phyloP scores from a whole-genome alignment of 2,888 invertebrate genomes.

The Pilophorus perplexus region DNA sequence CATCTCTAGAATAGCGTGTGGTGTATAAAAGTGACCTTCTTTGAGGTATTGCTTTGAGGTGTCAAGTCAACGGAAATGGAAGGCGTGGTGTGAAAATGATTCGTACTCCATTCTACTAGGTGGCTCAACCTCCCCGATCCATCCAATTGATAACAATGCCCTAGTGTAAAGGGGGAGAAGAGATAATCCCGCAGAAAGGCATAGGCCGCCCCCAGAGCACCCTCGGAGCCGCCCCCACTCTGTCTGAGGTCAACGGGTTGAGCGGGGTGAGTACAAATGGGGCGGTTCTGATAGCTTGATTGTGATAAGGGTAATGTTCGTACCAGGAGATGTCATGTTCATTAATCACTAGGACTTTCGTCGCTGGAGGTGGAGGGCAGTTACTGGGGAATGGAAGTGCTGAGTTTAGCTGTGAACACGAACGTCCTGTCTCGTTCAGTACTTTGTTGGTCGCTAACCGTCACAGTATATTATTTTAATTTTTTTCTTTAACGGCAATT shows the following conservation, averaged over 20 bases:
- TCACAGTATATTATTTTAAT: no score
- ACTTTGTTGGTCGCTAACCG: no score
- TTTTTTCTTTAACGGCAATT: no score
- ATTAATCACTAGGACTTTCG: constrained; percentile 33
- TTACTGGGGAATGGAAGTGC: neutral
- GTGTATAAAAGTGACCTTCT: no score
- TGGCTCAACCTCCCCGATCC: neutral
- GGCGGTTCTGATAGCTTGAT: constrained; percentile 12
- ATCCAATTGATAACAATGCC: neutral
- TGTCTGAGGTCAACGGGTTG: neutral
- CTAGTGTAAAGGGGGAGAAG: neutral
- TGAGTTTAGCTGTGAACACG: constrained; percentile 20
- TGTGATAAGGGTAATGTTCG: constrained; percentile 34
- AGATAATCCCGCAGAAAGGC: constrained; percentile 4
- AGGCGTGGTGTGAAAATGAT: neutral
- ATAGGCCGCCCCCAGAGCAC: neutral
- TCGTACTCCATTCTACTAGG: neutral
- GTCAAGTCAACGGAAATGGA: no score
- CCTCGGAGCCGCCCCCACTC: no score
- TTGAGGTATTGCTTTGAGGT: no score
- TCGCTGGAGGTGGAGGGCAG: constrained; percentile 9
- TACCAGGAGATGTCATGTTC: constrained; percentile 38
- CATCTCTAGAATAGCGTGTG: no score
- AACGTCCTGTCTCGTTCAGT: constrained; percentile 1
- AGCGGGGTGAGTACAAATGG: constrained; percentile 3